Evolutionary conservation across 1,140 invertebrate genomes (phyloP), one percentile per base, ranked within the genome.

Genomic region (Bombus sibiricus): DNA sequence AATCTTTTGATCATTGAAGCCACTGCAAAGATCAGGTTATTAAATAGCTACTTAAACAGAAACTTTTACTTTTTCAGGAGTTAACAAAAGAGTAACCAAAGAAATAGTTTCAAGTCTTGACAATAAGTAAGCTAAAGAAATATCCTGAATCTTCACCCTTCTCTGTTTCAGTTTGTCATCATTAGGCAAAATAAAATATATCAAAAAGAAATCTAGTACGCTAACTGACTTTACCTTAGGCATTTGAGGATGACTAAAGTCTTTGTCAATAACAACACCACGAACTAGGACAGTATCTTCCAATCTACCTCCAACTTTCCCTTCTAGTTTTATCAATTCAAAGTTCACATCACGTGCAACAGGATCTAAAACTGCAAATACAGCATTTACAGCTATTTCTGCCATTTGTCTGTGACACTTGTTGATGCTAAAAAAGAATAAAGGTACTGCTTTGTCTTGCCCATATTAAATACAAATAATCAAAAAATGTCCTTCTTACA

Each of bases 201-300:
- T 81, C 22, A 68, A 9, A 10, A 53, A 28, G 59, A 5, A 39
- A 66, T 41, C 32, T 22, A 13, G 37, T 5, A 5, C 10, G 0
- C 32, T 28, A 28, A 41, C 22, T 25, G 64, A 74, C 2, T 81
- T 92, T 93, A 98, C 97, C 96, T 98, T 99, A 3, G 99, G 99
- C 99, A 99, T 99, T 96, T 99, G 99, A 77, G 99, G 98, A 96
- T 99, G 99, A 91, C 98, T 99, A 96, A 99, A 98, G 86, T 99
- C 99, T 96, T 99, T 99, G 93, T 99, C 99, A 34, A 99, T 97
- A 86, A 99, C 97, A 9, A 99, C 99, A 82, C 99, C 99, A 90
- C 98, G 98, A 25, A 99, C 98, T 57, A 99, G 95, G 96, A 99
- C 97, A 0, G 99, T 99, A 94, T 99, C 99, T 96, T 99, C 99